These are phyloP conservation scores for Palythoa caribaeorum DNA, from an alignment of 92 coral and sea anemone species.

Conservation along the genomic window DNA sequence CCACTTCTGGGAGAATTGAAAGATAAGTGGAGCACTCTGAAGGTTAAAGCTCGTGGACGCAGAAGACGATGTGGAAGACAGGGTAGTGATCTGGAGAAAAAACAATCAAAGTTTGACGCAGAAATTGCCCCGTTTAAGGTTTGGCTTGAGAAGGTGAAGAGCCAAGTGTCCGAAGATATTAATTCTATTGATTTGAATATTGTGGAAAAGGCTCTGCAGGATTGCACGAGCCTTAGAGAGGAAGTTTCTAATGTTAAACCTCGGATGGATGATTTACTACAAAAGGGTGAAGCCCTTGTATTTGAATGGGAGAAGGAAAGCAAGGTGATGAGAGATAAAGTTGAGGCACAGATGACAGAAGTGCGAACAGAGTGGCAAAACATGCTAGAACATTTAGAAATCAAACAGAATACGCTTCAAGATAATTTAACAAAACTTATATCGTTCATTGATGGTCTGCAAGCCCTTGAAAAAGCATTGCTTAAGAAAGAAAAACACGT, in stretches of 20 bases:
- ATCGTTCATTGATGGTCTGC: slow-evolving; percentile 35
- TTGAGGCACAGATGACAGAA: slow-evolving; percentile 42
- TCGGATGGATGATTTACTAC: slow-evolving; percentile 59
- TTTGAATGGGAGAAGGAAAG: slow-evolving; percentile 61
- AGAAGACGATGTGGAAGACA: slow-evolving; percentile 60
- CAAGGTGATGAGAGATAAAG: slow-evolving; percentile 24
- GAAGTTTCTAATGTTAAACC: slow-evolving; percentile 61
- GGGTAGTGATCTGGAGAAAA: slow-evolving; percentile 72
- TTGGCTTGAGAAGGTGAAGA: slow-evolving; percentile 59
- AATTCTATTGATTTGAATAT: slow-evolving; percentile 44
- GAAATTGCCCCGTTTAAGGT: slow-evolving; percentile 59
- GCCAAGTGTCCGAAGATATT: slow-evolving; percentile 28
- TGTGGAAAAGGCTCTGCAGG: slow-evolving; percentile 57
- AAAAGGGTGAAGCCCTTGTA: slow-evolving; percentile 62
- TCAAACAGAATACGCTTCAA: slow-evolving; percentile 11
- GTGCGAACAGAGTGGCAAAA: slow-evolving; percentile 31
- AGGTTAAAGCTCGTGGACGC: slow-evolving; percentile 58
- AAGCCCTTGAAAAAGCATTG: slow-evolving; percentile 11
- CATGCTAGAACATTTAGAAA: slow-evolving; percentile 14
- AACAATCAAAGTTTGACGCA: slow-evolving; percentile 62
- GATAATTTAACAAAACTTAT: slow-evolving; percentile 34
- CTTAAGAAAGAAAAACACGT: slow-evolving; percentile 14
- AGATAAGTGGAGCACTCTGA: slow-evolving; percentile 65
- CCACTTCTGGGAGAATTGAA: slow-evolving; percentile 62
- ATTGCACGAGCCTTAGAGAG: slow-evolving; percentile 41